phyloP scores from a whole-genome alignment of 2,888 invertebrate genomes.

The Sceliomorpha sp. region DNA sequence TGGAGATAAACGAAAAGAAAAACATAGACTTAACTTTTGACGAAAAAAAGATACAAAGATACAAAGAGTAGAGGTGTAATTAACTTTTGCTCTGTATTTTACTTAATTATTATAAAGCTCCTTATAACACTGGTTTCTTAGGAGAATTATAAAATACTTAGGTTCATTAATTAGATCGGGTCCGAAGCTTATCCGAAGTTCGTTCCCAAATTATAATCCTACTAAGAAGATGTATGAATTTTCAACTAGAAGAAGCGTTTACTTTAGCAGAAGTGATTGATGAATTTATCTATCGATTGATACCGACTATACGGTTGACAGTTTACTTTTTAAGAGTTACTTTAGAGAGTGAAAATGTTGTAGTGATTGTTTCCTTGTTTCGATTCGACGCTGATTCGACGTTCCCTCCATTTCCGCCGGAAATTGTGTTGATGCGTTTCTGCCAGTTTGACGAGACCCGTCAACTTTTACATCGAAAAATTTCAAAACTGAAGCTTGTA shows the following conservation, averaged over 20 bases:
- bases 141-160: conserved; percentile 65
- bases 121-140: conserved; percentile 18
- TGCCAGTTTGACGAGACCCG: conserved; percentile 3
- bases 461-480: background rate
- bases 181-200: no score
- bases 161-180: conserved; percentile 26
- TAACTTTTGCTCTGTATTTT: conserved; percentile 4
- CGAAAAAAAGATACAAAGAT: background rate
- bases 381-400: background rate
- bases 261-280: no score
- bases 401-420: conserved; percentile 3
- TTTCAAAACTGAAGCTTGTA: background rate
- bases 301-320: background rate
- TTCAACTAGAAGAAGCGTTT: no score
- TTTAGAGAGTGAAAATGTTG: background rate
- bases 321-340: background rate
- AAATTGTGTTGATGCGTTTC: conserved; percentile 3
- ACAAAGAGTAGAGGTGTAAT: background rate
- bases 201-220: no score
- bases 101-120: conserved; percentile 65
- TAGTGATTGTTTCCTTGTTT: background rate
- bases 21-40: background rate
- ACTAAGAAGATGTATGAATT: conserved; percentile 44
- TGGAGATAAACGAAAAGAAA: background rate
- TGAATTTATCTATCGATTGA: background rate